Base-by-base conservation (phyloP, 2,113 vertebrate genomes). In the Cochlearius cochlearius region DNA sequence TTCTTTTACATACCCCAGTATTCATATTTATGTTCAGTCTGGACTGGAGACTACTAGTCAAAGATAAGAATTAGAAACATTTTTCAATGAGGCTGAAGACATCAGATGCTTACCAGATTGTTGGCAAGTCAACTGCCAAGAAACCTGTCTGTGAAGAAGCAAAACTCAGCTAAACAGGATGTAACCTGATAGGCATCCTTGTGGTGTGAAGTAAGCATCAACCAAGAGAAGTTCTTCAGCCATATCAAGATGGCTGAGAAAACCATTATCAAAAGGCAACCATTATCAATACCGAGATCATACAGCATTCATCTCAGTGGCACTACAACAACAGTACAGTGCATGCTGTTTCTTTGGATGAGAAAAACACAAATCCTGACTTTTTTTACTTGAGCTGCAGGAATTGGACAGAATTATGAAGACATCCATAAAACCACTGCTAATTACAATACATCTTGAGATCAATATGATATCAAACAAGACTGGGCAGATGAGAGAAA, bases 291-390 rank as follows among this genome's bases (percentile, higher is more conserved):
- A 53, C 12, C 2, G 3, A 59, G 34, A 30, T 69, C 68, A n/a
- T 29, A 68, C 12, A n/a, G 3, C 7, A 34, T 67, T 94, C 15
- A 1, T 25, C 11, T 39, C 0, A 0, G 7, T 66, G n/a, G 9
- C 29, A 75, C 34, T 81, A 75, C 64, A 75, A 52, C 5, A 27
- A 52, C 11, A 58, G 11, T 21, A 34, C 8, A 62, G 32, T 53
- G 26, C 11, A 11, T 50, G 38, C 30, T 66, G 32, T 45, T 13
- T 74, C 38, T 83, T 39, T 66, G 45, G 15, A 88, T 38, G 3
- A 84, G 45, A 75, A 81, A 64, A 75, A 15, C 26, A 32, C 18
- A 71, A 59, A 53, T 76, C 12, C n/a, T 62, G 27, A 36, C 6
- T 53, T 69, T 91, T 72, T 68, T 68, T 25, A 67, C 23, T 52